Evolutionary conservation across 2,888 invertebrate genomes (phyloP).

Genomic region (Neoitamus cyanurus): DNA sequence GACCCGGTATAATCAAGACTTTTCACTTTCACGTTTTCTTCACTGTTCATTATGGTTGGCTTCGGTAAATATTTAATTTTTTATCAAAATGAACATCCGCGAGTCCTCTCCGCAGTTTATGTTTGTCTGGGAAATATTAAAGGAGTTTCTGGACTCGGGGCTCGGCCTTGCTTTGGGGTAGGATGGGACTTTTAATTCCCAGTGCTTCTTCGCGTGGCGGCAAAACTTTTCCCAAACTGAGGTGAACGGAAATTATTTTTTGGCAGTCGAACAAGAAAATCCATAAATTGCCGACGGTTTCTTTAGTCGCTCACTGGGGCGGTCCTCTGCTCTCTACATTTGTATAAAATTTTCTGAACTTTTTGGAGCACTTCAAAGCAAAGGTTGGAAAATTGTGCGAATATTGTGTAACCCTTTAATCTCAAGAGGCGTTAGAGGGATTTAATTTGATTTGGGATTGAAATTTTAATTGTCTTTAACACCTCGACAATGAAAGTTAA

Average conservation of each 20-base stretch:
- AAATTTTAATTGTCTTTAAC: not conserved
- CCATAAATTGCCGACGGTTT: not conserved
- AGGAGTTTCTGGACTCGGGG: not conserved
- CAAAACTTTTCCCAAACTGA: not conserved
- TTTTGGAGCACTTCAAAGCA: not conserved
- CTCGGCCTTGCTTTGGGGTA: not conserved
- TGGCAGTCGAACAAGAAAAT: not conserved
- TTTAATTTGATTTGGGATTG: not conserved
- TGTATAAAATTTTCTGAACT: not conserved
- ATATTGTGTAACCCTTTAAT: not conserved
- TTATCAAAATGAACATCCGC: not conserved
- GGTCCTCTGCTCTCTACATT: not conserved
- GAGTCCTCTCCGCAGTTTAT: not conserved
- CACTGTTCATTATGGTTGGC: not conserved
- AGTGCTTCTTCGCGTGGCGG: not conserved
- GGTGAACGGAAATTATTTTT: not conserved
- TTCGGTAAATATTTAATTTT: conserved; percentile 17
- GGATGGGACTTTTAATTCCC: not conserved
- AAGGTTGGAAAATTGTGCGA: not conserved
- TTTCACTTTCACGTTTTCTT: conserved; percentile 16
- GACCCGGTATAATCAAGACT: not conserved
- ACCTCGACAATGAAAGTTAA: not conserved
- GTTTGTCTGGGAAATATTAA: not conserved
- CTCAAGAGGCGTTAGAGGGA: not conserved
- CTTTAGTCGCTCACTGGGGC: not conserved